phyloP scores from a whole-genome alignment of 2,888 invertebrate species.

The Mesochorus sp. region DNA sequence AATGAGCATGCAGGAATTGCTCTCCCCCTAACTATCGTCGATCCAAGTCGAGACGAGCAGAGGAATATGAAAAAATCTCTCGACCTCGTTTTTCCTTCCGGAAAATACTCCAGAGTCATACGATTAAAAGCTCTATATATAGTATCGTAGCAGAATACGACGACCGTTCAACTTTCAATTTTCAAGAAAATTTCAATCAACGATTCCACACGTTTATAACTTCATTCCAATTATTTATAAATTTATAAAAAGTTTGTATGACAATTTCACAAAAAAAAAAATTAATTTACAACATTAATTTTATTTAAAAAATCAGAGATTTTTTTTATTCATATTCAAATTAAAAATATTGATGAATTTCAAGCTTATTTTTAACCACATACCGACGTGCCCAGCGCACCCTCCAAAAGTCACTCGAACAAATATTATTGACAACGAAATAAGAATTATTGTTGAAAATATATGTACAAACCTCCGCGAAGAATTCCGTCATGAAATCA shows the following conservation, averaged over 20 bases:
- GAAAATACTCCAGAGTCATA: conserved; percentile 29
- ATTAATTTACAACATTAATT: too few relatives aligned
- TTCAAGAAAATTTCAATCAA: not conserved
- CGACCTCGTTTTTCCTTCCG: conserved; percentile 54
- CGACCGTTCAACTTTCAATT: not conserved
- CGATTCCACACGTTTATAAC: not conserved
- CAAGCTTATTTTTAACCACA: too few relatives aligned
- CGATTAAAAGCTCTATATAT: not conserved
- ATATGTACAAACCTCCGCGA: conserved; percentile 92
- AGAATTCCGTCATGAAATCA: conserved; percentile 99
- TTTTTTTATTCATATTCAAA: too few relatives aligned
- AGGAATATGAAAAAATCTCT: conserved; percentile 56
- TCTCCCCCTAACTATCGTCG: not conserved
- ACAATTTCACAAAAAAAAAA: too few relatives aligned
- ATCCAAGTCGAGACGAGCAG: conserved; percentile 27
- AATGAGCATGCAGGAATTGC: conserved; percentile 4
- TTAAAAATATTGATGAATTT: too few relatives aligned
- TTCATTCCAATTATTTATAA: too few relatives aligned
- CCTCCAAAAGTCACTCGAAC: too few relatives aligned
- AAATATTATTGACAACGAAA: not conserved
- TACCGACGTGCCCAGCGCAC: too few relatives aligned
- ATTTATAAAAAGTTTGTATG: too few relatives aligned
- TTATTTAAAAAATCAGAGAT: too few relatives aligned
- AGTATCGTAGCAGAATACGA: too few relatives aligned
- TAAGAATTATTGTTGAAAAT: not conserved